Evolutionary conservation across 1,140 invertebrate species (phyloP).

Genomic region (Chymomyza costata): DNA sequence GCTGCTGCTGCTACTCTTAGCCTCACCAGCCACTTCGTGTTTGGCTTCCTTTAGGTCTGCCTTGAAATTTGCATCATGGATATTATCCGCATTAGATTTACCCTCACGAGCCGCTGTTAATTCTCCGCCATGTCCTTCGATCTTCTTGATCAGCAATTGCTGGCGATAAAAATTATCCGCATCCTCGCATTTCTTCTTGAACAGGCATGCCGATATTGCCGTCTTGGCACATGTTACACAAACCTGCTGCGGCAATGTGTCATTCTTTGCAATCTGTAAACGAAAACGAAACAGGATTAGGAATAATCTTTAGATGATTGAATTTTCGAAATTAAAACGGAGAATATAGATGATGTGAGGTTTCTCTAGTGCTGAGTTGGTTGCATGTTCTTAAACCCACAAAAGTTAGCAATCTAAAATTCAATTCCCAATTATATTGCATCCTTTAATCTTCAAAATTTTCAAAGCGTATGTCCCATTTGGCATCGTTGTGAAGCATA

Average conservation of each 20-base stretch:
- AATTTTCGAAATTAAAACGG: too few relatives aligned
- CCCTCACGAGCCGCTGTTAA: slow-evolving; percentile 7
- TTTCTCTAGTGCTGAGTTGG: too few relatives aligned
- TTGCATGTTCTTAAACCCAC: too few relatives aligned
- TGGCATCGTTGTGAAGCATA: too few relatives aligned
- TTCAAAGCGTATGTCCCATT: too few relatives aligned
- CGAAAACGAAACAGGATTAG: too few relatives aligned
- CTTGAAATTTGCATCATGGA: neutral
- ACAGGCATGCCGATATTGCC: slow-evolving; percentile 62
- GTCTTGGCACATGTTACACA: slow-evolving; percentile 66
- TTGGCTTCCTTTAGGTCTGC: neutral
- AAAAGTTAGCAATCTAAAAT: too few relatives aligned
- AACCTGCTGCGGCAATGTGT: slow-evolving; percentile 68
- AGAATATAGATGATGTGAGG: too few relatives aligned
- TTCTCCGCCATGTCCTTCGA: slow-evolving; percentile 35
- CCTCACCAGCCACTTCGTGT: slow-evolving; percentile 23
- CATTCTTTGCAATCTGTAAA: slow-evolving; percentile 62
- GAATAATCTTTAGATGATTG: too few relatives aligned
- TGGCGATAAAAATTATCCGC: slow-evolving; percentile 69
- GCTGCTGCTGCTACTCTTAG: slow-evolving; percentile 17
- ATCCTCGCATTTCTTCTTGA: slow-evolving; percentile 74
- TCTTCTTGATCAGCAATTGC: slow-evolving; percentile 62
- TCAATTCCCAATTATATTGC: too few relatives aligned
- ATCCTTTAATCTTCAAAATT: too few relatives aligned
- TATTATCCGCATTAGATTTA: neutral